Base-by-base conservation (phyloP, 2,797 vertebrate species). In the Craterocephalus amniculus region DNA sequence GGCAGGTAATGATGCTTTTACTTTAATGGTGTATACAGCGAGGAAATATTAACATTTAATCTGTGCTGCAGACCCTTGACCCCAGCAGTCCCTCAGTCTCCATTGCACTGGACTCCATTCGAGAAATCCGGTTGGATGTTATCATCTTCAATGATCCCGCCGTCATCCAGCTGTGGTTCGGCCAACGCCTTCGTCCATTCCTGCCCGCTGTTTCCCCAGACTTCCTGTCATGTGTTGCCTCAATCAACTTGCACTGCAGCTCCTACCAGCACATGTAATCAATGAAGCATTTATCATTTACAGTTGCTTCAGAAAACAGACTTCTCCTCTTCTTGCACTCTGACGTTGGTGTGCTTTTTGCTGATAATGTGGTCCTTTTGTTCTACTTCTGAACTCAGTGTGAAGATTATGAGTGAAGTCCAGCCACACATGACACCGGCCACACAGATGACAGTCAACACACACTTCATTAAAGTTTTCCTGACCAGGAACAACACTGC, bases 181-280 rank as follows among this genome's bases (percentile, higher is more conserved):
- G 63, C 9, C 35, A 0, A 1, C 89, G 84, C 31, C 90, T 94
- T 26, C 75, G 48, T 3, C 93, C 89, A 0, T 91, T 94, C 72
- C 72, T 94, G 35, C 78, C 90, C 0, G 78, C 74, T 6, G 82
- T 70, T 32, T 91, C 93, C 4, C 10, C 40, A 0, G 57, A 74
- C 22, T 94, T 94, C 85, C 84, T 95, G 55, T 91, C 88, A 58
- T 94, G 91, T 78, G 67, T 94, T 3, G 35, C 66, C 75, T 80
- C 72, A 7, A 85, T 52, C 24, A 58, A 66, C 13, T 76, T 94
- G 1, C 88, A 66, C 13, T 94, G 93, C 79, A 79, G 35, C 65
- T 83, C 86, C 80, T 94, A 83, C 87, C 91, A 92, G 64, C 67
- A 55, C 1, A 77, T 93, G 94, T 94, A 72, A 78, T 89, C 73